Conservation (phyloP, 2,113 vertebrate genomes). For the Sander lucioperca region DNA sequence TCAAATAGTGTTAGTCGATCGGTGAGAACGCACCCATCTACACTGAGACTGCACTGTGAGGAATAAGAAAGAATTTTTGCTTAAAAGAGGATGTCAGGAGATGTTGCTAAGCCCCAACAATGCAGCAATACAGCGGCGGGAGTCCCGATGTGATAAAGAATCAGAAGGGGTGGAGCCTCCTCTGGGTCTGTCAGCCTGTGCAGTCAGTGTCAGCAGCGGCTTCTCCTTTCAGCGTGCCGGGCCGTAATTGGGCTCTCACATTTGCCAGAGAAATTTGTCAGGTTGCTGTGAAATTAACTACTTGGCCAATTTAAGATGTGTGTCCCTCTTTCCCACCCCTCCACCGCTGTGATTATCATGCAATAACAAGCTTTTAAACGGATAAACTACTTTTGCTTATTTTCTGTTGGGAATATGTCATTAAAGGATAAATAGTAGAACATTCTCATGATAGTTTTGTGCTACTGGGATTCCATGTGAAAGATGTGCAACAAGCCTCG, state of each 20-base stretch:
- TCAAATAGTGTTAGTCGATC: constrained; percentile 16
- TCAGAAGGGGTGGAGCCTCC: constrained; percentile 51
- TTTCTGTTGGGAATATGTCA: constrained; percentile 45
- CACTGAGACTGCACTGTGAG: constrained; percentile 32
- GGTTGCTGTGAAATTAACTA: constrained; percentile 67
- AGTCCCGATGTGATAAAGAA: constrained; percentile 50
- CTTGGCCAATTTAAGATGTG: constrained; percentile 55
- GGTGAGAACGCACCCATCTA: constrained; percentile 27
- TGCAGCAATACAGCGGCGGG: constrained; percentile 40
- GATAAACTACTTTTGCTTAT: constrained; percentile 35
- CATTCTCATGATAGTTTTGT: constrained; percentile 51
- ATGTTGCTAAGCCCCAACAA: constrained; percentile 59
- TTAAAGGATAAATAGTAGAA: constrained; percentile 60
- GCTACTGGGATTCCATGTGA: constrained; percentile 62
- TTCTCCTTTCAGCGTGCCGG: constrained; percentile 43
- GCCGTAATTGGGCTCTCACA: constrained; percentile 73
- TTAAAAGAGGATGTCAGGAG: constrained; percentile 38
- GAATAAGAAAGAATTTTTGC: constrained; percentile 46
- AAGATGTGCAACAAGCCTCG: constrained; percentile 43
- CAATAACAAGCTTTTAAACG: constrained; percentile 41
- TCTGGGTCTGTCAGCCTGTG: constrained; percentile 49
- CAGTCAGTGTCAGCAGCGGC: constrained; percentile 57
- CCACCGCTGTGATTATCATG: constrained; percentile 18
- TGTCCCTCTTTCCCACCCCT: constrained; percentile 27
- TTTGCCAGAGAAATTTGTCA: constrained; percentile 67